phyloP scores from a whole-genome alignment of 2,113 vertebrate genomes.

The Pteronura brasiliensis region DNA sequence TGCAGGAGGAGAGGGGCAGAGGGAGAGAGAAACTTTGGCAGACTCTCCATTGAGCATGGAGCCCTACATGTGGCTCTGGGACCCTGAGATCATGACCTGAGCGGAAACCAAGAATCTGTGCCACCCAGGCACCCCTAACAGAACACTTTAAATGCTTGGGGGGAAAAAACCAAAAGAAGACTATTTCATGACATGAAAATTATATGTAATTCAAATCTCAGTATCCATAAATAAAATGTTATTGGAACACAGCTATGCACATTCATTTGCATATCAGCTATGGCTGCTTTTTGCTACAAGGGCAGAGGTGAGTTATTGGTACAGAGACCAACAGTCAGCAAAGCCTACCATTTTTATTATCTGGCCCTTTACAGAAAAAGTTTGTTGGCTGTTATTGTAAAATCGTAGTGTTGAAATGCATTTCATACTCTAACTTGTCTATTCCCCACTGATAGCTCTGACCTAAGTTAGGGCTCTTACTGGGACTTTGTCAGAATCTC shows the following conservation, averaged over 20 bases:
- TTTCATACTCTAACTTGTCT: neutral
- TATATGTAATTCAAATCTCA: constrained; percentile 19
- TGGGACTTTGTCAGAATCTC: neutral
- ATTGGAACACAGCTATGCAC: neutral
- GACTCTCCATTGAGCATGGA: neutral
- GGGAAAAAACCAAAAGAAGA: neutral
- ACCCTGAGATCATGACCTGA: neutral
- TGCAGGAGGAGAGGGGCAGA: neutral
- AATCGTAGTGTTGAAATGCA: neutral
- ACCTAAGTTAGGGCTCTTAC: neutral
- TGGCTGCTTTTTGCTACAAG: neutral
- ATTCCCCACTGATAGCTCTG: neutral
- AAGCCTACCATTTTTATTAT: neutral
- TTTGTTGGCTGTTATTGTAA: neutral
- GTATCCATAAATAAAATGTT: neutral
- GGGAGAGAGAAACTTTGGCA: neutral
- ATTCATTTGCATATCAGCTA: neutral
- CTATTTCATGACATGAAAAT: constrained; percentile 4
- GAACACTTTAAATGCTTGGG: neutral
- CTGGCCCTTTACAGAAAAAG: neutral
- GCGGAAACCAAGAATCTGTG: neutral
- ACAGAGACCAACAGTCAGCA: neutral
- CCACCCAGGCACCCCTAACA: neutral
- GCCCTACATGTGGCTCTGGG: neutral
- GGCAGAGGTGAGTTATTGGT: neutral